These are phyloP conservation scores for Platyrinchus mystaceus DNA, from an alignment of 2,797 vertebrate species.

Conservation along the genomic window DNA sequence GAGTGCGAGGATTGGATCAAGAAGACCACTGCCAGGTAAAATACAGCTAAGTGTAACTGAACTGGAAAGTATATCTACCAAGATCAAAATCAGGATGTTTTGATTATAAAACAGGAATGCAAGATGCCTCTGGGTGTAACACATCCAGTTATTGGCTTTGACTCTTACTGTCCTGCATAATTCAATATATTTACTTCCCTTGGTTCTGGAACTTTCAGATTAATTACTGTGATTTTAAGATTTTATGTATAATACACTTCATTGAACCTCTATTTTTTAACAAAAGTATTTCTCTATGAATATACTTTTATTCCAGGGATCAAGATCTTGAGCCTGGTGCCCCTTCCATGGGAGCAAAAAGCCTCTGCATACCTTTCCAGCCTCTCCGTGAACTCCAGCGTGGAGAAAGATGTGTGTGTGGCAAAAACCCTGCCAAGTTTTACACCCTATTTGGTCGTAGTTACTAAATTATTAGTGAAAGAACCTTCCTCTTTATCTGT, in stretches of 20 bases:
- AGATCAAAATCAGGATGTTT: not conserved
- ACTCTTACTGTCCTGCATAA: not conserved
- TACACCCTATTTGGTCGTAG: conserved; percentile 97
- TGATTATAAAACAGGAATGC: not conserved
- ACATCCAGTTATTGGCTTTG: not conserved
- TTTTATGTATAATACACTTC: not conserved
- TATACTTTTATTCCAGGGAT: conserved; percentile 82
- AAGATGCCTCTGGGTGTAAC: not conserved
- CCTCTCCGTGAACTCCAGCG: conserved; percentile 84
- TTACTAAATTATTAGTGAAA: conserved; percentile 79
- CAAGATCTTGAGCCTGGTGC: conserved; percentile 96
- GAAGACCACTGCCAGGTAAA: conserved; percentile 94
- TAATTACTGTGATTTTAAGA: not conserved
- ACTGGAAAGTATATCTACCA: not conserved
- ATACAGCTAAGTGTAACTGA: not conserved
- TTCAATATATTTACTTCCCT: not conserved
- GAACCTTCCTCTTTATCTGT: conserved; percentile 34
- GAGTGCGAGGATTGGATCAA: conserved; percentile 98
- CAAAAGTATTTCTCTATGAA: not conserved
- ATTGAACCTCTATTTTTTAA: not conserved
- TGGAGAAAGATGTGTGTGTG: conserved; percentile 86
- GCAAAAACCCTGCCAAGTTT: conserved; percentile 89
- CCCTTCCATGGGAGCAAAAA: conserved; percentile 98
- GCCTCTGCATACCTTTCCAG: conserved; percentile 94
- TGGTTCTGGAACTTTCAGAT: not conserved